Conservation (phyloP, 2,888 invertebrate species). For the Himalopsyche tibetana region DNA sequence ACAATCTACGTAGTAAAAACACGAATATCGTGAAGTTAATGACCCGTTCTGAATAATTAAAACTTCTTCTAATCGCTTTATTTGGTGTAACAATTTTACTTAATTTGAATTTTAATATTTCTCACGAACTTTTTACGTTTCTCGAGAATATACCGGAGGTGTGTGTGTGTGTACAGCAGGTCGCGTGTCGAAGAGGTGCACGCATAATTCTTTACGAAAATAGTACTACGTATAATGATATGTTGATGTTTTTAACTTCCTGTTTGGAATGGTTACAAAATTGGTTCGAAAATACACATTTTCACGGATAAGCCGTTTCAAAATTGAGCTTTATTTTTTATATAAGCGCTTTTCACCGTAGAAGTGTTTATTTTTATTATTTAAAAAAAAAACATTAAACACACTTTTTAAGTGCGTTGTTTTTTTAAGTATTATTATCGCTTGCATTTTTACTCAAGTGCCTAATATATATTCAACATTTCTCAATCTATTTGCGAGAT, state of each 20-base stretch:
- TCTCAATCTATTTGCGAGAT: no score
- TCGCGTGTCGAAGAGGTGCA: background rate
- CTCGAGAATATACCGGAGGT: background rate
- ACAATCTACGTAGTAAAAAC: conserved; percentile 8
- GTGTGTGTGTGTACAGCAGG: background rate
- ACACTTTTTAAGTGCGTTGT: no score
- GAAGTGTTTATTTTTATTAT: no score
- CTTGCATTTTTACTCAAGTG: no score
- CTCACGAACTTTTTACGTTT: conserved; percentile 28
- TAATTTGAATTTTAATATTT: conserved; percentile 32
- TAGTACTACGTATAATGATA: background rate
- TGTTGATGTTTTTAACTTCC: conserved; percentile 37
- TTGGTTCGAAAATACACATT: conserved; percentile 38
- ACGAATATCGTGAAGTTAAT: conserved; percentile 21
- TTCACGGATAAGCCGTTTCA: background rate
- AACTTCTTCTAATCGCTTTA: conserved; percentile 35
- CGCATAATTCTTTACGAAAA: conserved; percentile 36
- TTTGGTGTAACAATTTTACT: conserved; percentile 31
- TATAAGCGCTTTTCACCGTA: no score
- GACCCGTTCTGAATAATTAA: conserved; percentile 37
- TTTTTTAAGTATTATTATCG: no score
- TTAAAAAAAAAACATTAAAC: no score
- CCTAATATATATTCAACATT: no score
- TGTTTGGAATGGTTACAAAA: conserved; percentile 32
- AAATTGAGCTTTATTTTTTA: no score